Conservation (phyloP, 2,113 vertebrate species). For the Melanerpes formicivorus region DNA sequence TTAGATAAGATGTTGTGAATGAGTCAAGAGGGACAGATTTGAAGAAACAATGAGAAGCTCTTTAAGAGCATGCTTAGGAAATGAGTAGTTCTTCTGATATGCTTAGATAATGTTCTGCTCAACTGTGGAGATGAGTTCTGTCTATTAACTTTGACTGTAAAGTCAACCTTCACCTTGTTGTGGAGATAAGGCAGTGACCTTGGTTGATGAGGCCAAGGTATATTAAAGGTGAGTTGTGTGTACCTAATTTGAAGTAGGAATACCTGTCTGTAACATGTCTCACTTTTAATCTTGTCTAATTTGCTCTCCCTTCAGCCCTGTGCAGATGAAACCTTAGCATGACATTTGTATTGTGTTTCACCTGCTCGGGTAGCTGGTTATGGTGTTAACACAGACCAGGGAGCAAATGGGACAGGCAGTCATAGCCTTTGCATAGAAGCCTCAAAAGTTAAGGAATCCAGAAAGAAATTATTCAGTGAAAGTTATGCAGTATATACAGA, state of each 20-base stretch:
- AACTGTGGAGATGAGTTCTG: neutral
- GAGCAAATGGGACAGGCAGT: neutral
- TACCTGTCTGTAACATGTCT: neutral
- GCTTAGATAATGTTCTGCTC: neutral
- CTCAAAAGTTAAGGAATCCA: neutral
- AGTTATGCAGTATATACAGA: neutral
- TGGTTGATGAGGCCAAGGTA: neutral
- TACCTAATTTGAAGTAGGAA: neutral
- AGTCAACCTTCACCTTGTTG: neutral
- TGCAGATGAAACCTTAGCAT: neutral
- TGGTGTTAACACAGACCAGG: neutral
- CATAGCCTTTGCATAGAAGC: neutral
- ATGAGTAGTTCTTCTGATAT: neutral
- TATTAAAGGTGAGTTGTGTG: neutral
- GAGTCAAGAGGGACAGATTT: neutral
- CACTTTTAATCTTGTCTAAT: neutral
- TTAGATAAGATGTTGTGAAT: neutral
- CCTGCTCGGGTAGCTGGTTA: neutral
- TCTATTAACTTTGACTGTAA: neutral
- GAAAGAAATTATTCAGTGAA: neutral
- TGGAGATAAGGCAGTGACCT: neutral
- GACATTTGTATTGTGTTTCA: neutral
- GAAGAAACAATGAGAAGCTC: neutral
- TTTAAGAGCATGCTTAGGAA: neutral
- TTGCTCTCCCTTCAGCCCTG: neutral